Base-by-base conservation (phyloP, 2,113 vertebrate species). In the Petroica traversi region DNA sequence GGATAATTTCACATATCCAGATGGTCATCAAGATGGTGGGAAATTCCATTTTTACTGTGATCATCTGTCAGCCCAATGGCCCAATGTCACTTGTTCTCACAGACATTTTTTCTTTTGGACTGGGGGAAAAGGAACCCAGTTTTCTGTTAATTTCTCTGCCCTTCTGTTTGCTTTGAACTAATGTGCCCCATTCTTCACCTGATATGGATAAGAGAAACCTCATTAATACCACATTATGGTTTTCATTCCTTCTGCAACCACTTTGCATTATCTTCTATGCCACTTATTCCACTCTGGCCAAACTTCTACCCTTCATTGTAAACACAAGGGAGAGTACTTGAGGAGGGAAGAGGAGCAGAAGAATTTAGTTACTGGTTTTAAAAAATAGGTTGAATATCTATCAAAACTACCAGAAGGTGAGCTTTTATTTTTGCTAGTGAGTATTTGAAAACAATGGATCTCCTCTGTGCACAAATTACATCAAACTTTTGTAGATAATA, bases 401-500 rank as follows among this genome's bases (percentile, higher is more conserved):
- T 64, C 12, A n/a, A 46, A 69, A 40, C 16, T 33, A 29, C 11
- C 11, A 80, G 51, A 80, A 83, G 18, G 3, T 46, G 59, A 88
- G 12, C 4, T 46, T 57, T 71, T 46, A 55, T 5, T 17, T 74
- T 5, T 14, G 16, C 10, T 48, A n/a, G 11, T 40, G 22, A 78
- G 6, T 34, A 74, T 67, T 55, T 81, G 43, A 89, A 85, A 91
- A 73, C 19, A 92, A 67, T 25, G 5, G 9, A 33, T 58, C 12
- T 66, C 55, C 58, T 81, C 51, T 72, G 48, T 67, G 34, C 8
- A 80, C 3, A 75, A 67, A 8, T 59, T 24, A 25, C 14, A 54
- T 20, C 20, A 51, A 40, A 14, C 43, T 69, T 95, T 82, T 85
- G 33, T 46, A 71, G 52, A 36, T 75, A 87, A 92, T 72, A 57